Evolutionary conservation across 2,113 vertebrate species (phyloP), one percentile per base, ranked within the genome.

Genomic region (Callorhinus ursinus): DNA sequence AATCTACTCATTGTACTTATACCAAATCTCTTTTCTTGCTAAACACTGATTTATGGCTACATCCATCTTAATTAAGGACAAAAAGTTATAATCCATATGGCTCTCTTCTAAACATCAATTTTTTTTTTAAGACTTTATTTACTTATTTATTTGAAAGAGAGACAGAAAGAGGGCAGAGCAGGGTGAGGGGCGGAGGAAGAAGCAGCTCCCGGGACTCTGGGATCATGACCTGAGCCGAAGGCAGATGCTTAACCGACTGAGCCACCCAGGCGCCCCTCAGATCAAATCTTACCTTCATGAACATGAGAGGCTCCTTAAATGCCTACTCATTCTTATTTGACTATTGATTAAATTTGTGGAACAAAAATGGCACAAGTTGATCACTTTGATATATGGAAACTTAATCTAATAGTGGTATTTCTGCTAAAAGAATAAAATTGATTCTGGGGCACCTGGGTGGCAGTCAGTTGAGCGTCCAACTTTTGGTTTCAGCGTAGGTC

Each of bases 311-410:
- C 18, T 55, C 22, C 36, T 88, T 81, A 94, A 80, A 28, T 31
- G 36, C 59, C 74, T 81, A 71, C n/a, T 42, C 63, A 86, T 77
- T 89, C 39, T 28, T 65, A 65, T 11, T 33, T 83, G 33, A 83
- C 21, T 83, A 42, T 1, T 84, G 21, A 79, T 90, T 67, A 90
- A 65, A 65, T 90, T 19, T 77, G 31, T 36, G 12, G 46, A 49
- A 55, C 69, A 90, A 95, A 95, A 90, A 57, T 77, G 57, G 67
- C 26, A 90, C 14, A 19, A 59, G n/a, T 65, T 82, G 74, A 77
- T 65, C 31, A 90, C 36, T 84, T 31, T 90, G 39, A 57, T 67
- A 84, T 57, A 84, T 31, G 24, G 28, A 80, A 90, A 67, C 46
- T 57, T 94, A 55, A 22, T 90, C 26, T 63, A 65, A 63, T 5